Base-by-base conservation (phyloP, 2,797 vertebrate genomes). In the Pangasius sanitwongsei region DNA sequence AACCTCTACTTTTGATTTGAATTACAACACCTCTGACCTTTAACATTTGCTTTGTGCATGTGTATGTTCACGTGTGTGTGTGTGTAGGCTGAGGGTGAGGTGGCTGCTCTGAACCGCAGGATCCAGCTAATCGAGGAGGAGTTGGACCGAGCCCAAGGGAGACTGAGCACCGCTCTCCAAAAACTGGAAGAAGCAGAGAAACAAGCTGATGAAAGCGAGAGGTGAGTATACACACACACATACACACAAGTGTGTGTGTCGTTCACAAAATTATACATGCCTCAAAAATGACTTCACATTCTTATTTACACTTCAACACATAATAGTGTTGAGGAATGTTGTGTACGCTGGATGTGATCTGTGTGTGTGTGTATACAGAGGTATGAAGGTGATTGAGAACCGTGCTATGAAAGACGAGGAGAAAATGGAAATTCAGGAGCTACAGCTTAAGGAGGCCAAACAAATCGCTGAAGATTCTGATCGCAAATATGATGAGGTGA, bases 111-210 rank as follows among this genome's bases (percentile, higher is more conserved):
- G 93, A 99, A 99, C 93, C 97, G 99, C 85, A 97, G 98, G 78
- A 99, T 99, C 96, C 98, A 99, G 95, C 97, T 99, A 23, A 98
- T 99, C 90, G 98, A 99, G 95, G 98, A 99, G 92, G 98, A 99
- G 95, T 1, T 99, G 97, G 98, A 99, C 94, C 96, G 98, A 0
- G 98, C 98, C 92, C 98, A 99, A 90, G 98, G 99, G 87, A 97
- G 98, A 81, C 96, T 99, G 94, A 96, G 97, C 94, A 98, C 97
- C 0, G 98, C 98, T 65, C 95, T 99, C 92, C 98, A 98, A 96
- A 99, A 99, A 88, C 96, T 99, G 92, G 98, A 99, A 94, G 98
- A 99, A 94, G 98, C 98, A 0, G 98, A 99, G 94, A 99, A 99
- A 92, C 96, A 97, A 0, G 98, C 97, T 0, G 98, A 99, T 86